These are phyloP conservation scores for Drosophila macrothrix DNA, from an alignment of 2,888 invertebrate genomes.

Conservation along the genomic window DNA sequence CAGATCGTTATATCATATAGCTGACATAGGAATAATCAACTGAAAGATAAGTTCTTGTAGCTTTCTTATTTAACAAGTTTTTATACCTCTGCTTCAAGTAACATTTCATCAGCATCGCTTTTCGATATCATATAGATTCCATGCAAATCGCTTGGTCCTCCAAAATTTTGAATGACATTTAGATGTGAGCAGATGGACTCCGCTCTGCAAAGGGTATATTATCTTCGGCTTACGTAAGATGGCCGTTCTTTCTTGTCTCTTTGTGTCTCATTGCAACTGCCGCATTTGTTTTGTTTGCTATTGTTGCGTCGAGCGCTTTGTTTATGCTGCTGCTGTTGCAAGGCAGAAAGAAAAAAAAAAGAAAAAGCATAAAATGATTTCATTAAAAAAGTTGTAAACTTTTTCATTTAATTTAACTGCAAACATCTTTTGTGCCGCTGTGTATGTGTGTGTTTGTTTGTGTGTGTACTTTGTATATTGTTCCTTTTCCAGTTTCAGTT, in stretches of 20 bases:
- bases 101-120: neutral
- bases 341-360: neutral
- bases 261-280: conserved; percentile 47
- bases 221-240: neutral
- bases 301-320: conserved; percentile 64
- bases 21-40: too few relatives aligned
- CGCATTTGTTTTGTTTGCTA: conserved; percentile 67
- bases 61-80: too few relatives aligned
- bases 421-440: conserved; percentile 72
- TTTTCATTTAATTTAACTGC: conserved; percentile 81
- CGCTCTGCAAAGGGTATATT: neutral
- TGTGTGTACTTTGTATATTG: conserved; percentile 21
- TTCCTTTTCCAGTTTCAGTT: conserved; percentile 21
- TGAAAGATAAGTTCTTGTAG: too few relatives aligned
- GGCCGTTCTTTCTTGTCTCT: conserved; percentile 8
- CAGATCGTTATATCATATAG: neutral
- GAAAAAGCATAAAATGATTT: conserved; percentile 77
- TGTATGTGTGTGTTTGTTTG: conserved; percentile 2
- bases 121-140: neutral
- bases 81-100: too few relatives aligned
- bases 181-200: neutral
- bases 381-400: conserved; percentile 80
- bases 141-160: fast-evolving
- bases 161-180: neutral
- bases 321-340: conserved; percentile 65